phyloP scores from a whole-genome alignment of 2,113 vertebrate genomes.

The Nothobranchius furzeri region DNA sequence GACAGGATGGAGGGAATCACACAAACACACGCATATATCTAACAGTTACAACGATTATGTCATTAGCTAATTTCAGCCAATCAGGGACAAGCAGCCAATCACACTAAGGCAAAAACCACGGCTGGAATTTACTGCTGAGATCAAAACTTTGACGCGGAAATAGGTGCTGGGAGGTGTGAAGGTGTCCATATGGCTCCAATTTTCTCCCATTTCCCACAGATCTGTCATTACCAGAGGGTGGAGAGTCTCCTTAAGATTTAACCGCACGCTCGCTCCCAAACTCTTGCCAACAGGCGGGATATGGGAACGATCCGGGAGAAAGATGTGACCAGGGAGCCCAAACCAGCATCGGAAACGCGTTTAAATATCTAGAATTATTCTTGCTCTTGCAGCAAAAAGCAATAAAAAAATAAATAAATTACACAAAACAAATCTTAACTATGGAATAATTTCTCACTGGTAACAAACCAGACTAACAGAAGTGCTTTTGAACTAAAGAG shows the following conservation, averaged over 20 bases:
- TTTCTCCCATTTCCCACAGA: conserved; percentile 13
- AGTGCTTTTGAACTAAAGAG: too few relatives aligned
- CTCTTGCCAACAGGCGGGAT: neutral
- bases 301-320: neutral
- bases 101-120: neutral
- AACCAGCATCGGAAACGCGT: too few relatives aligned
- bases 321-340: neutral
- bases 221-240: conserved; percentile 33
- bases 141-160: neutral
- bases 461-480: too few relatives aligned
- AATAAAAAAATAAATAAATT: neutral
- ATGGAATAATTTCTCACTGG: neutral
- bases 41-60: conserved; percentile 39
- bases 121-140: neutral
- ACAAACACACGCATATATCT: conserved; percentile 6
- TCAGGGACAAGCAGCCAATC: conserved; percentile 42
- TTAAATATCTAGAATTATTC: too few relatives aligned
- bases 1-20: conserved; percentile 34
- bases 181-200: conserved; percentile 27
- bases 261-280: conserved; percentile 1
- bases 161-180: conserved; percentile 4
- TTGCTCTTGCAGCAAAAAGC: too few relatives aligned
- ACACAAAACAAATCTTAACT: neutral
- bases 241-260: conserved; percentile 12
- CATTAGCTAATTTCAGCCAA: conserved; percentile 50